Conservation (phyloP, 2,113 vertebrate species). For the Platichthys stellatus region DNA sequence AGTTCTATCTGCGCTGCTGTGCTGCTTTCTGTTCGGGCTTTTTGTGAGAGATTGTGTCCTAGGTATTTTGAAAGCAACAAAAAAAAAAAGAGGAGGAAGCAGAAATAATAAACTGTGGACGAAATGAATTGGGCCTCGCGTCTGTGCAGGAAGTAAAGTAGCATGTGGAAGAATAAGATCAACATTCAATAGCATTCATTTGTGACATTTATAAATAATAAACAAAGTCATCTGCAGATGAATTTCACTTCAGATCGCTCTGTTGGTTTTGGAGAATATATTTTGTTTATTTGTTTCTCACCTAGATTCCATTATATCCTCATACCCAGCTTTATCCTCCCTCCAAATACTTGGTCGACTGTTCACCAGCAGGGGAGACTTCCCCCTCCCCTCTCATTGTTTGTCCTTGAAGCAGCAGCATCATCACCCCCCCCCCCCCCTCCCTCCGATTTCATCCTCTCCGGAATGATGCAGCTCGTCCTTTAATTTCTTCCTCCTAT, state of each 20-base stretch:
- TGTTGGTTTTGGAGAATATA: constrained; percentile 14
- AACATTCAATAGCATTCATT: too few species aligned
- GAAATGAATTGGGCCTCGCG: too few species aligned
- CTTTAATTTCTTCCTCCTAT: constrained; percentile 24
- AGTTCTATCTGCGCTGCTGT: constrained; percentile 22
- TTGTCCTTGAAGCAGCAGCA: constrained; percentile 55
- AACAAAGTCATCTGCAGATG: background rate
- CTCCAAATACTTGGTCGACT: constrained; percentile 56
- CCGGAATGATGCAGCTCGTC: constrained; percentile 21
- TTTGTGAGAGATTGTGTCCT: background rate
- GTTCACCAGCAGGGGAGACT: constrained; percentile 67
- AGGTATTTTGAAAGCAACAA: constrained; percentile 10
- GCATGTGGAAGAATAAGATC: too few species aligned
- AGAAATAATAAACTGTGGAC: too few species aligned
- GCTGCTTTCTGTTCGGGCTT: constrained; percentile 14
- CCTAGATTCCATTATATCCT: background rate
- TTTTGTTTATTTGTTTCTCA: background rate
- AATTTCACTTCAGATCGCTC: background rate
- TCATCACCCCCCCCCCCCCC: constrained; percentile 27
- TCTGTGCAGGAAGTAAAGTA: too few species aligned
- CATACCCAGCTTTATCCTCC: background rate
- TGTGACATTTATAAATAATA: too few species aligned
- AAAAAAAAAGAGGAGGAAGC: background rate
- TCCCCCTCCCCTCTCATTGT: background rate
- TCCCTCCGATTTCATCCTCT: constrained; percentile 42